Evolutionary conservation across 2,113 vertebrate species (phyloP), one percentile per base, ranked within the genome.

Genomic region (Odocoileus hemionus): DNA sequence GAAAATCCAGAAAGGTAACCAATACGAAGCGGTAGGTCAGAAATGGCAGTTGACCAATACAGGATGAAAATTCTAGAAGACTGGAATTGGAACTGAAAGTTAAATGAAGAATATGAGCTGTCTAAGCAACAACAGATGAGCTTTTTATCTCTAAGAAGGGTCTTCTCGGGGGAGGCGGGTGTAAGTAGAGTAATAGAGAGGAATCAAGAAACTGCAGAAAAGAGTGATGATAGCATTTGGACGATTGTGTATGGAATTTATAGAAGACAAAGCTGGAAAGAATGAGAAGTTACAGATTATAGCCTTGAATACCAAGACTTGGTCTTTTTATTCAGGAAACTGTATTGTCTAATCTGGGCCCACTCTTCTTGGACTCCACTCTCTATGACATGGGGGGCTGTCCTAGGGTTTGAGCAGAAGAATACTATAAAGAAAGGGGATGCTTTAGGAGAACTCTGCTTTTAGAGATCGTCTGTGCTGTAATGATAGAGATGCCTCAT

Each of bases 11-110:
- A 93, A 95, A 94, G 52, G 16, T 85, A 60, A 92, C 23, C 50
- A 61, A 80, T 84, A 45, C 10, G 54, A 57, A 78, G 39, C 15
- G n/a, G 30, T 88, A 28, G 52, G 10, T 89, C 94, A 91, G 50
- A 94, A 94, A 97, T 83, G 25, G 26, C 52, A 70, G 92, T 23
- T 91, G 36, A 92, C 60, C 39, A 83, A 43, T 19, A 28, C 26
- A 47, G 39, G 43, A 39, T 54, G 57, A 76, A 91, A 58, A 43
- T 26, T n/a, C 70, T 86, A 0, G 39, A 39, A 25, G 28, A 67
- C 21, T 21, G 6, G 16, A 19, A 57, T 55, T 52, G 28, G 19
- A 89, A 80, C 33, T 70, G 25, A 55, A 50, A 30, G 58, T 74
- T 84, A 57, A 67, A 70, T 91, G 67, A 89, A 74, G 52, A 83